Base-by-base conservation (phyloP, 2,797 vertebrate genomes). In the Peromyscus attwateri region DNA sequence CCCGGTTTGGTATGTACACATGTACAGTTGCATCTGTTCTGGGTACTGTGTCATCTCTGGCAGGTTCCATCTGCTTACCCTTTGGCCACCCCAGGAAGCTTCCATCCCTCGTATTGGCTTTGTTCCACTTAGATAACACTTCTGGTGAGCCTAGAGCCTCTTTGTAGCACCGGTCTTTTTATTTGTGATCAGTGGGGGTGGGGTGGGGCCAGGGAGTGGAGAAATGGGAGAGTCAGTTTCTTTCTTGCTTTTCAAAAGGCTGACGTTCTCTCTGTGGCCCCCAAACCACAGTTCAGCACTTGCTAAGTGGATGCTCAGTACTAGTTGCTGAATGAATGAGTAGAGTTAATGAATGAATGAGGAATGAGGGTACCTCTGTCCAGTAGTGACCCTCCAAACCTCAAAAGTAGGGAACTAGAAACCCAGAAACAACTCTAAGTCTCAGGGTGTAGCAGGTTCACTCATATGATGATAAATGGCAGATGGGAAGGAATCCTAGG, bases 391-490 rank as follows among this genome's bases (percentile, higher is more conserved):
- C 49, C 37, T 57, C 8, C 1, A 31, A 46, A 2, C 57, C 68
- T 31, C 71, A 37, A 17, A 11, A 10, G 4, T 31, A 23, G 60
- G 14, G 2, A 21, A 34, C 49, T 14, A 3, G 62, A n/a, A 79
- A 57, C 29, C 23, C 25, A 25, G 76, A 37, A 8, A 23, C 17
- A 29, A 25, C 17, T 11, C 62, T 5, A 21, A 16, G 80, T 34
- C 60, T 4, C 3, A 5, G 19, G 19, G 49, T 1, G 5, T 27
- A 55, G 57, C 4, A 11, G n/a, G 76, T 14, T 34, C 6, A 49
- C 12, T 60, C n/a, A 11, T 9, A 43, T 8, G 9, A 19, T 29
- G 34, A 52, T 5, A 1, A 34, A 1, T 0, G 3, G 1, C 3
- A 19, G 64, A 27, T 3, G 9, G 7, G 3, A 57, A 29, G 52